Evolutionary conservation across 2,113 vertebrate genomes (phyloP).

Genomic region (Lycocorax pyrrhopterus): DNA sequence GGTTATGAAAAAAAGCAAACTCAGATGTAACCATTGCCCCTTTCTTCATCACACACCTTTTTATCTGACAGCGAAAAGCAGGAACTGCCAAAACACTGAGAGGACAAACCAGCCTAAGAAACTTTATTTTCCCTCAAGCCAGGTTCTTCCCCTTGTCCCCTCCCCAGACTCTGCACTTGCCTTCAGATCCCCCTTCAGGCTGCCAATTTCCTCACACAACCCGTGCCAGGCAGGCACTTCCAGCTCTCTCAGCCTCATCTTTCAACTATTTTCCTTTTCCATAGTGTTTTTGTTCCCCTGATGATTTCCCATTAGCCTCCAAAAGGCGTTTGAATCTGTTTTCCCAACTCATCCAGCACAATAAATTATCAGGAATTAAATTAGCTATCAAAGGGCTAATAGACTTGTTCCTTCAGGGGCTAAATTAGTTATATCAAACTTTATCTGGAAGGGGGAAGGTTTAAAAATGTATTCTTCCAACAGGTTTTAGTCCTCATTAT

Average conservation of each 20-base stretch:
- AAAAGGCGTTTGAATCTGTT: background rate
- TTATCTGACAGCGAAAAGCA: background rate
- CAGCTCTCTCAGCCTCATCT: background rate
- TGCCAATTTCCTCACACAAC: background rate
- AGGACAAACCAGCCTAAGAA: background rate
- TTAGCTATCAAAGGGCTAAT: constrained; percentile 5
- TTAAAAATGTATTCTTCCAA: background rate
- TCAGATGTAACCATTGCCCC: background rate
- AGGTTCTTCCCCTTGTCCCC: background rate
- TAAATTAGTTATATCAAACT: background rate
- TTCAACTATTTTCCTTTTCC: background rate
- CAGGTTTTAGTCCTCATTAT: background rate
- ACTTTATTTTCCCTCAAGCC: background rate
- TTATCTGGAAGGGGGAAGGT: background rate
- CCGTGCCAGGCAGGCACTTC: background rate
- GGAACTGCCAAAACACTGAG: background rate
- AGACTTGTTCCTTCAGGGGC: background rate
- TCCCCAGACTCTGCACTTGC: background rate
- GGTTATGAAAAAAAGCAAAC: background rate
- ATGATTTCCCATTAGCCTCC: background rate
- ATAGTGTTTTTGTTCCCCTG: background rate
- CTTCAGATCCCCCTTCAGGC: background rate
- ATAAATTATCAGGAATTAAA: constrained; percentile 1
- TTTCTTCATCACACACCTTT: background rate
- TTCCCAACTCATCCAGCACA: background rate